Base-by-base conservation (phyloP, 2,113 vertebrate species). In the Esox niger region DNA sequence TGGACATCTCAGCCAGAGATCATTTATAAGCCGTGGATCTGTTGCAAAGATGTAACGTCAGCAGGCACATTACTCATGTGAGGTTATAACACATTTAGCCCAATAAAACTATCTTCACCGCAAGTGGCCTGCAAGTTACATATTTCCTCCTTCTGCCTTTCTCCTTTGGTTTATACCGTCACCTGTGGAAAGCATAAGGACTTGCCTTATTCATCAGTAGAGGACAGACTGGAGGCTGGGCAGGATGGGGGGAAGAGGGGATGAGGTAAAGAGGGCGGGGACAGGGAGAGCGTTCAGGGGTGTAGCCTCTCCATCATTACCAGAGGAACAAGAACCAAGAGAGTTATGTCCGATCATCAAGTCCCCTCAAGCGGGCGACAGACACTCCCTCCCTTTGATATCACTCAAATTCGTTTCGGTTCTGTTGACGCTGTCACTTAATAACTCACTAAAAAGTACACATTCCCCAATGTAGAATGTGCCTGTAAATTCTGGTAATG, bases 391-490 rank as follows among this genome's bases (percentile, higher is more conserved):
- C 57, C 26, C 2, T 5, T 64, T 5, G 5, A 47, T 26, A 31
- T 13, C 2, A 15, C 6, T 30, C 66, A 25, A 21, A 52, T 7
- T 35, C 3, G 21, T 7, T 27, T 31, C n/a, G 6, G 54, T 32
- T 10, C 54, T 29, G 46, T 30, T 21, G 6, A 26, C 0, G 21
- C 47, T 2, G 10, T 29, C 38, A 47, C 20, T 65, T 21, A 23
- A 21, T 6, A 23, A 21, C 64, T n/a, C n/a, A 30, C 25, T 27
- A 21, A 65, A 10, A 49, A 23, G 11, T 2, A 32, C 1, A n/a
- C 43, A 38, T 26, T 49, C 55, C 57, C 25, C 78, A 70, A 70
- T 74, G 75, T 56, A 57, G 73, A 66, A 27, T 46, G 43, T 6
- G 31, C 58, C 65, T 15, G 68, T 68, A 56, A 54, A 20, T 21